Base-by-base conservation (phyloP, 2,797 vertebrate species). In the Micropoecilia bifurca region DNA sequence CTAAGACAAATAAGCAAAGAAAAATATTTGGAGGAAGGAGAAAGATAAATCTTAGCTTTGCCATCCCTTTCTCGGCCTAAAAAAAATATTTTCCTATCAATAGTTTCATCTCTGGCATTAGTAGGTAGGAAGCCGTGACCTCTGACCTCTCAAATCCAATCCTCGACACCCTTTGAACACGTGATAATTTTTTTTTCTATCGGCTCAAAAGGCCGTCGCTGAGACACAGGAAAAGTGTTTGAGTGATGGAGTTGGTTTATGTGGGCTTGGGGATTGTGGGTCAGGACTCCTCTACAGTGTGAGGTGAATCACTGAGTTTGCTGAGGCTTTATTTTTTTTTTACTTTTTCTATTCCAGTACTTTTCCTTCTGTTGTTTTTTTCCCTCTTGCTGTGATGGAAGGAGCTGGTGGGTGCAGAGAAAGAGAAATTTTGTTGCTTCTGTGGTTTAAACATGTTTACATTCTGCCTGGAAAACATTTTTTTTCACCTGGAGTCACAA, bases 261-360 rank as follows among this genome's bases (percentile, higher is more conserved):
- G 30, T 75, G 73, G 66, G 73, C 61, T 33, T 18, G 43, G 2
- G n/a, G 59, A 76, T 72, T 25, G 12, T 14, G 73, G 74, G 69
- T 55, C 39, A 48, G 87, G 88, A 90, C 85, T 80, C 75, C 78
- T 68, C 77, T 14, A 74, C 36, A 20, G 78, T 25, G 74, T 88
- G 86, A 87, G 81, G 69, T 57, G 87, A 87, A 74, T 89, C 63
- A 79, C 48, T 77, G 25, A 80, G 63, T 77, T 82, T 2, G 8
- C 43, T 22, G 28, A 84, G 57, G 77, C 72, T 82, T 86, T 89
- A 87, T 92, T 80, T 90, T 90, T 90, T 87, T 77, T 85, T 86
- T 79, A 78, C 63, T 84, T 87, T 91, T 91, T 85, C 61, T 82
- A 74, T 81, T 76, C 88, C 83, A 71, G 82, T 88, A 88, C 77